Evolutionary conservation across 2,888 invertebrate genomes (phyloP), one percentile per base, ranked within the genome.

Genomic region (Amblyteles armatorius): DNA sequence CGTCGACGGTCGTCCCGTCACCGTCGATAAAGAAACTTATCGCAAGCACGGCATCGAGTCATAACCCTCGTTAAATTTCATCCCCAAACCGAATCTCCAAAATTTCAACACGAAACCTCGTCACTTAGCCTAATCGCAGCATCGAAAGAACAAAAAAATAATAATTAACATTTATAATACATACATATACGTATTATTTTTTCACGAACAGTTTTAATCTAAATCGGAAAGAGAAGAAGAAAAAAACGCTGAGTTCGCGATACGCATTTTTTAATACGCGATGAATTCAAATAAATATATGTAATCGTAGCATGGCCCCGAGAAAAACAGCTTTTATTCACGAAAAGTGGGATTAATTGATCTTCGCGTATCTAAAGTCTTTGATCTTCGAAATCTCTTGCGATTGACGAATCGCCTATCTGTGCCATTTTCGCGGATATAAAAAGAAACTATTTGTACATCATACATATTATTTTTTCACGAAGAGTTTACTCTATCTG

Each of bases 21-120:
- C 93, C 44, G 93, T 93, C 29, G 93, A 93, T 72, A 91, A 94
- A 85, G 95, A 95, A 89, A 94, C 94, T 26, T 95, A 94, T 90
- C 93, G 94, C 87, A 94, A 94, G 83, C 90, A 93, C 36, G 93
- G 93, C 60, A 91, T 92, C 84, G 90, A 92, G 69, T 91, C 91
- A 84, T 92, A 91, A 88, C 89, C 87, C 81, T 82, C 87, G 44
- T 76, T 40, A 63, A 65, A 36, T 67, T 48, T 13, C 48, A 69
- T 71, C 22, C 60, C 36, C 4, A n/a, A 16, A 11, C n/a, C 9
- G 16, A 36, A 52, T 29, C 3, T 50, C 22, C 26, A 22, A 22
- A 9, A 22, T 19, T 68, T 29, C 52, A 33, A 52, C 29, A 26
- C 60, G 55, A 11, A 48, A 26, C 71, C 57, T 67, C 65, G 81